A percentile compares a stretch with the other conserved stretches of the same genome.
These are phyloP conservation scores for Microplitis mediator DNA, from an alignment of 1,140 invertebrate species.

Conservation along the genomic window DNA sequence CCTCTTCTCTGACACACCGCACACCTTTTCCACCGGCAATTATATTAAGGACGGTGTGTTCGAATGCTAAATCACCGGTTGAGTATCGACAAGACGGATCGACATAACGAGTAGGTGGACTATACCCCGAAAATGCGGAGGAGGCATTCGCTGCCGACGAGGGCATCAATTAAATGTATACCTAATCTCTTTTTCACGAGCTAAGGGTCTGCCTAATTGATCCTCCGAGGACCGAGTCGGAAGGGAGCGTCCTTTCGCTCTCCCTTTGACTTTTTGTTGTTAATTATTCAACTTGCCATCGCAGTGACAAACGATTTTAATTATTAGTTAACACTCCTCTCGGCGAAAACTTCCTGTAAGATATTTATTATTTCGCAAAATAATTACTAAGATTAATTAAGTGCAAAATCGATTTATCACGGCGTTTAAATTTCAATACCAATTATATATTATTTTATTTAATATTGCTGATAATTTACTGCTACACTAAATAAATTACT, in stretches of 20 bases:
- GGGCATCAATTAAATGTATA: not conserved
- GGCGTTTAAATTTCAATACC: no score
- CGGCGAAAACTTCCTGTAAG: no score
- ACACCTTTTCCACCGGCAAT: constrained; percentile 14
- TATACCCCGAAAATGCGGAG: constrained; percentile 5
- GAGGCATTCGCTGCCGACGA: not conserved
- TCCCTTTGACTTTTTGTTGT: no score
- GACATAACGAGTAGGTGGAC: constrained; percentile 36
- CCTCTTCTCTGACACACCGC: not conserved
- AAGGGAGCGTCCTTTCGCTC: no score
- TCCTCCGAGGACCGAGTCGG: no score
- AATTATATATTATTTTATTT: constrained; percentile 1
- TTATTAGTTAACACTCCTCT: no score
- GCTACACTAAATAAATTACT: not conserved
- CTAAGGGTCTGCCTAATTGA: no score
- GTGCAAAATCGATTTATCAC: no score
- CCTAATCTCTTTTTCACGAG: no score
- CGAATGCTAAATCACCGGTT: constrained; percentile 34
- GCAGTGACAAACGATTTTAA: not conserved
- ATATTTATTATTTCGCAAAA: no score
- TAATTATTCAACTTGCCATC: no score
- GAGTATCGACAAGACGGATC: constrained; percentile 34
- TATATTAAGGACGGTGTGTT: constrained; percentile 21
- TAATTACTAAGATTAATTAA: no score
- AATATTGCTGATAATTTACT: constrained; percentile 9